A percentile compares a stretch with the other conserved stretches of the same genome.
Evolutionary conservation across 2,888 invertebrate species (phyloP).

Genomic region (Mallateleia sp.): DNA sequence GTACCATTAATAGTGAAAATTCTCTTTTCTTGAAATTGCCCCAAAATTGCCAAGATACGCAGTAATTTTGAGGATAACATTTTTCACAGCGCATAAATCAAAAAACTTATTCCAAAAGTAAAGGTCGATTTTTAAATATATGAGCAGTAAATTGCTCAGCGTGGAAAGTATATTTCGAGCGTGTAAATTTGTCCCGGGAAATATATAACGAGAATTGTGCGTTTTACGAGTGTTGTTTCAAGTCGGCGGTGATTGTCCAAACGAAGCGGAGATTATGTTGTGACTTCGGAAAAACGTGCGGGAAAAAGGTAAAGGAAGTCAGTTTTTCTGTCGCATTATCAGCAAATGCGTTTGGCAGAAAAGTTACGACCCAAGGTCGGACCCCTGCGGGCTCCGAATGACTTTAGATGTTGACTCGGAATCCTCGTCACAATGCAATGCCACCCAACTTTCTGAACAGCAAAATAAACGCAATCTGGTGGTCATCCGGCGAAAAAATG

Average conservation of each 20-base stretch:
- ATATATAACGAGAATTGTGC: constrained; percentile 14
- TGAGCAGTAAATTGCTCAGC: constrained; percentile 44
- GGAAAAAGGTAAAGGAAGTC: constrained; percentile 31
- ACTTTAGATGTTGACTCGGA: constrained; percentile 47
- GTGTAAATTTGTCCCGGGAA: constrained; percentile 41
- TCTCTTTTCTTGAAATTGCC: no score
- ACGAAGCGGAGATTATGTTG: constrained; percentile 45
- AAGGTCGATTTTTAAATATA: constrained; percentile 32
- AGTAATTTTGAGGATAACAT: no score
- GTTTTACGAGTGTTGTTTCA: constrained; percentile 40
- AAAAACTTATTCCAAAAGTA: constrained; percentile 32
- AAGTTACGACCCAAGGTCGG: constrained; percentile 53
- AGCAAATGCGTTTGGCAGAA: constrained; percentile 41
- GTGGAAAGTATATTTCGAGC: constrained; percentile 31
- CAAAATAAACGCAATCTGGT: constrained; percentile 48
- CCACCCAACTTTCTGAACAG: constrained; percentile 62
- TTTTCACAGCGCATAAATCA: constrained; percentile 34
- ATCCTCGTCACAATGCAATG: constrained; percentile 59
- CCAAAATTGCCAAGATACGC: no score
- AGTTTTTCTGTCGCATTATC: constrained; percentile 60
- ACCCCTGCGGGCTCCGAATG: constrained; percentile 65
- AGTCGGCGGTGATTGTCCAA: constrained; percentile 17
- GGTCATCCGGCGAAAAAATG: constrained; percentile 33
- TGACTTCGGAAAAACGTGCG: constrained; percentile 50
- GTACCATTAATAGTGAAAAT: no score